Evolutionary conservation across 2,113 vertebrate species (phyloP).

Genomic region (Centrocercus urophasianus): DNA sequence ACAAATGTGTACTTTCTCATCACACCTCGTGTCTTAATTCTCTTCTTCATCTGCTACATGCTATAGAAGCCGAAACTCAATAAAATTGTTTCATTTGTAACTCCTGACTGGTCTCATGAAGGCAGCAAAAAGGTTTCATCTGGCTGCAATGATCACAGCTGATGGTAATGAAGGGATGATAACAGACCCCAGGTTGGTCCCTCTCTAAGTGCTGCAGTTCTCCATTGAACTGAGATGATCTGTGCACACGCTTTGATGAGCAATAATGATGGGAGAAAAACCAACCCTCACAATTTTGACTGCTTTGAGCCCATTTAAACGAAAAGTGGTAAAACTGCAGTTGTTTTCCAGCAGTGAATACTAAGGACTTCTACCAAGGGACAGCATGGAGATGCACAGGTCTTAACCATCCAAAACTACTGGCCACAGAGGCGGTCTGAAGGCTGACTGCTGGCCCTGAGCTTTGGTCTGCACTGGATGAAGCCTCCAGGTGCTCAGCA

Average conservation of each 20-base stretch:
- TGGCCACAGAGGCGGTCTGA: not conserved
- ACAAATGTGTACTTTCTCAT: constrained; percentile 23
- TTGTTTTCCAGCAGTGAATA: not conserved
- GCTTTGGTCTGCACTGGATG: not conserved
- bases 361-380: not conserved
- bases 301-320: not conserved
- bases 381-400: not conserved
- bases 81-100: constrained; percentile 69
- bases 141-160: accelerated
- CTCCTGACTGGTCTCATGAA: constrained; percentile 3
- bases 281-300: accelerated
- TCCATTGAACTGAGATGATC: not conserved
- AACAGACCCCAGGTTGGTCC: no score
- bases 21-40: constrained; percentile 67
- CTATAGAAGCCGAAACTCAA: constrained; percentile 57
- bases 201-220: not conserved
- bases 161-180: not conserved
- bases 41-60: constrained; percentile 33
- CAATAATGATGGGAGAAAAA: no score
- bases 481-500: accelerated
- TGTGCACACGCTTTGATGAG: not conserved
- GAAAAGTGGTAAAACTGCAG: not conserved
- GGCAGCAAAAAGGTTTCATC: not conserved
- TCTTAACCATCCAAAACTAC: not conserved
- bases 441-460: accelerated